These are phyloP conservation scores for Calycopis cecrops DNA, from an alignment of 1,140 invertebrate species.

Conservation along the genomic window DNA sequence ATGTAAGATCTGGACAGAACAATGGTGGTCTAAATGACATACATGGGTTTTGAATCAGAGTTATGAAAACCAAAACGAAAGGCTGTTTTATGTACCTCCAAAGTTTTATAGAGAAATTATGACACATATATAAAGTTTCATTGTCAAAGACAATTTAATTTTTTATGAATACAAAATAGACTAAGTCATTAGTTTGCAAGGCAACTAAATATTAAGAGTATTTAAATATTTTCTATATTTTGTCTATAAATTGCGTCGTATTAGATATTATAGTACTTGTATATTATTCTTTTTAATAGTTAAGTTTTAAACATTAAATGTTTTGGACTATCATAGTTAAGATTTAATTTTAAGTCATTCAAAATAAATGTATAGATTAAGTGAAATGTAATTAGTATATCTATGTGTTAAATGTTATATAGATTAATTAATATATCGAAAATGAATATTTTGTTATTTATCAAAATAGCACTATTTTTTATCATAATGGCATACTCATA, in stretches of 20 bases:
- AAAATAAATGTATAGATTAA: too few species aligned
- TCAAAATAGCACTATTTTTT: too few species aligned
- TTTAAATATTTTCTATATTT: constrained; percentile 5
- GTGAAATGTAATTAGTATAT: too few species aligned
- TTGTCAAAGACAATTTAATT: constrained; percentile 69
- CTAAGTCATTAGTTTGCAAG: constrained; percentile 58
- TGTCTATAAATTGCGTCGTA: neutral
- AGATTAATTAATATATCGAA: too few species aligned
- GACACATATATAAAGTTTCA: constrained; percentile 55
- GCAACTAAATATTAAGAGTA: constrained; percentile 41
- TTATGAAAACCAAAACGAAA: constrained; percentile 62
- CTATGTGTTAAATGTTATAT: too few species aligned
- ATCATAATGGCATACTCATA: too few species aligned
- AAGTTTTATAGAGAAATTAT: constrained; percentile 66
- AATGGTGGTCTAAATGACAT: constrained; percentile 57
- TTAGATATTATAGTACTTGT: too few species aligned
- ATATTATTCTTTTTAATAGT: too few species aligned
- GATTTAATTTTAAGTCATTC: too few species aligned
- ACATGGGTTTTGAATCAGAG: constrained; percentile 38
- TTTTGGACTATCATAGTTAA: too few species aligned
- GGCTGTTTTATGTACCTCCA: constrained; percentile 73
- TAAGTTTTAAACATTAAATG: too few species aligned
- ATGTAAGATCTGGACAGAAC: constrained; percentile 54
- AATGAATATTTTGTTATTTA: too few species aligned
- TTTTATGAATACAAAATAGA: constrained; percentile 55